These are phyloP conservation scores for cat (Felis catus) DNA, from an alignment of 2,113 vertebrate genomes.

Conservation along the genomic window DNA sequence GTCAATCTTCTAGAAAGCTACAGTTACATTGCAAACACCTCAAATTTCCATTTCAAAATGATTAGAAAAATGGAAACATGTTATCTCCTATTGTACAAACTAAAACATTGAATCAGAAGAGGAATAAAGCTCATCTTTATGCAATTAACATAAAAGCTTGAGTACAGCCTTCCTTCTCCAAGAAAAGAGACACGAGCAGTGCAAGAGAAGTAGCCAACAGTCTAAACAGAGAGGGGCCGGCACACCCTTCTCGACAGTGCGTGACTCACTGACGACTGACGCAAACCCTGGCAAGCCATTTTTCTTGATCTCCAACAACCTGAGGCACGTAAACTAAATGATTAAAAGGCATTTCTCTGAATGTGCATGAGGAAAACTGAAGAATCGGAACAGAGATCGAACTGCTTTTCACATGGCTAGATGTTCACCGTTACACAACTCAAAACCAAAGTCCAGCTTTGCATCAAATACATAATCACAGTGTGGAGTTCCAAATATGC, in stretches of 20 bases:
- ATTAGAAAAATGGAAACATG: constrained; percentile 19
- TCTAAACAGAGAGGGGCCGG: not conserved
- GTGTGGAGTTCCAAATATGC: not conserved
- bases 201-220: not conserved
- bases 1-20: not conserved
- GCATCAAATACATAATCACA: not conserved
- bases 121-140: constrained; percentile 34
- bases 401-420: constrained; percentile 15
- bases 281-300: constrained; percentile 12
- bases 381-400: constrained; percentile 26
- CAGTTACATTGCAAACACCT: constrained; percentile 5
- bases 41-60: constrained; percentile 22
- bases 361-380: constrained; percentile 19
- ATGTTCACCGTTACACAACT: not conserved
- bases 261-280: not conserved
- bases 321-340: constrained; percentile 50
- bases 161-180: not conserved
- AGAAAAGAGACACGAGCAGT: not conserved
- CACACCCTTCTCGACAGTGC: not conserved
- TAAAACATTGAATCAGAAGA: not conserved
- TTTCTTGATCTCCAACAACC: constrained; percentile 44
- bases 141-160: constrained; percentile 35
- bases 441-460: not conserved
- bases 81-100: constrained; percentile 46
- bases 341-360: constrained; percentile 66